Conservation (phyloP, 1,140 invertebrate genomes). For the Anastatus disparis region DNA sequence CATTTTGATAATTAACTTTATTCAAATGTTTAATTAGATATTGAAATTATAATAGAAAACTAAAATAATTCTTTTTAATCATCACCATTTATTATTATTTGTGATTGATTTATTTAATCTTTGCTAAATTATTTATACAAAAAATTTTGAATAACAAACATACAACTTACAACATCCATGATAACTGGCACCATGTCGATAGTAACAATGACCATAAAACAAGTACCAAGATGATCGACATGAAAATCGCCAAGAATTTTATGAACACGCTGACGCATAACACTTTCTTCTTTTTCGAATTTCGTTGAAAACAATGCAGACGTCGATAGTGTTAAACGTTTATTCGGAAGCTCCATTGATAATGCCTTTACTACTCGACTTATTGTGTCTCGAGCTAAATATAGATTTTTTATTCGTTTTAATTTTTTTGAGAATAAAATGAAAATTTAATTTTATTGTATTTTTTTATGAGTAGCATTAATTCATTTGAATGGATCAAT, state of each 20-base stretch:
- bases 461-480: no score
- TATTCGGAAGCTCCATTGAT: constrained; percentile 62
- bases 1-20: no score
- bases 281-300: constrained; percentile 56
- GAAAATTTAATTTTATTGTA: no score
- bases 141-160: no score
- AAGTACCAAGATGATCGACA: constrained; percentile 56
- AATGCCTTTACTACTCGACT: constrained; percentile 71
- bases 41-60: no score
- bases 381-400: constrained; percentile 71
- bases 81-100: no score
- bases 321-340: constrained; percentile 62
- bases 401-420: neutral
- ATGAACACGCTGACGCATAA: constrained; percentile 58
- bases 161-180: constrained; percentile 71
- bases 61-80: no score
- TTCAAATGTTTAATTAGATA: no score
- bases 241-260: constrained; percentile 67
- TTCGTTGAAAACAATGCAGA: constrained; percentile 69
- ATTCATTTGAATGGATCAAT: no score
- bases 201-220: constrained; percentile 60
- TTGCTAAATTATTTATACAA: no score
- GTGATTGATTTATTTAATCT: no score
- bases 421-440: neutral
- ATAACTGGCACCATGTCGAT: constrained; percentile 66